These are phyloP conservation scores for Rutpela maculata DNA, from an alignment of 2,888 invertebrate genomes.

Conservation along the genomic window DNA sequence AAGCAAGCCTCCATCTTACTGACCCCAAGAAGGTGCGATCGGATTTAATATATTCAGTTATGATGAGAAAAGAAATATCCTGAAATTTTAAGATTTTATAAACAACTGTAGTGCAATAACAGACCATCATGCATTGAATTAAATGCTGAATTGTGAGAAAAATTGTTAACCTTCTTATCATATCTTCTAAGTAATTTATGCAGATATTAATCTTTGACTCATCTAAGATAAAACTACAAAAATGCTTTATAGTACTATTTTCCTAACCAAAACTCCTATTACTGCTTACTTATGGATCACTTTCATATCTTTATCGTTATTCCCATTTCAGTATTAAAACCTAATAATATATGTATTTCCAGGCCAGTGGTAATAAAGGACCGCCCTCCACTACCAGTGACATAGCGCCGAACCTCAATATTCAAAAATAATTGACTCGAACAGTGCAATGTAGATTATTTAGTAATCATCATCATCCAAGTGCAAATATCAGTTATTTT, in stretches of 20 bases:
- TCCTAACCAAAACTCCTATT: not conserved
- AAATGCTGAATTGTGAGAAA: not conserved
- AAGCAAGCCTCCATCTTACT: no score
- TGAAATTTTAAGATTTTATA: no score
- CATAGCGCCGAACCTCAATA: constrained; percentile 23
- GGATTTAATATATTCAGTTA: no score
- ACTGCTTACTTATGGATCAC: not conserved
- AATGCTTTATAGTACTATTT: not conserved
- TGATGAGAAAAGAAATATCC: no score
- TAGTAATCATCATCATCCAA: constrained; percentile 33
- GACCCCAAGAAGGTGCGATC: no score
- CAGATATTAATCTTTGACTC: not conserved
- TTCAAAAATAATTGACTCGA: constrained; percentile 20
- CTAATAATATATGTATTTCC: constrained; percentile 1
- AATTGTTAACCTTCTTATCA: not conserved
- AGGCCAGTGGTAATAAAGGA: constrained; percentile 41
- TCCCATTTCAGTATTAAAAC: not conserved
- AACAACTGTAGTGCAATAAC: no score
- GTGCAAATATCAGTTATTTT: constrained; percentile 39
- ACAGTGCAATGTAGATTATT: constrained; percentile 39
- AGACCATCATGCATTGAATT: not conserved
- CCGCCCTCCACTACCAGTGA: constrained; percentile 32
- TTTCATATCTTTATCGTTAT: not conserved
- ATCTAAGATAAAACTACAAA: not conserved
- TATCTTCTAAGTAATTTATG: not conserved